Evolutionary conservation across 2,113 vertebrate genomes (phyloP), one percentile per base, ranked within the genome.

Genomic region (Anthoscopus minutus): DNA sequence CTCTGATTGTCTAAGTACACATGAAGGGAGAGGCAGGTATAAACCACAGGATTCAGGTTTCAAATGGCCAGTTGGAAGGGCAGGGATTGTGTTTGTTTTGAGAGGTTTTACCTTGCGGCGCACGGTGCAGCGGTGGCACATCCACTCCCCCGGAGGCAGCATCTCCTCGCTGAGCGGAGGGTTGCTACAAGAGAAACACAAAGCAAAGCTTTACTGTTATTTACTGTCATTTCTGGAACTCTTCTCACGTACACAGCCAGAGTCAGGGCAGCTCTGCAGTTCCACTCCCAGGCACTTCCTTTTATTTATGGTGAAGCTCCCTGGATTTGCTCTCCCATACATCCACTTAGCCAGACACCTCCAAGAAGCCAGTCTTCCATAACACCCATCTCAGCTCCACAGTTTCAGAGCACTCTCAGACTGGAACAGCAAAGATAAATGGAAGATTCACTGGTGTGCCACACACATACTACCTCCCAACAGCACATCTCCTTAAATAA

Each of bases 121-220:
- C 62, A 99, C 98, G 37, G 98, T 99, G 93, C 99, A 99, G 96
- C 99, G 99, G 95, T 99, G 99, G 98, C 99, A 99, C 99, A 99
- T 99, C 99, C 99, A 99, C 95, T 99, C 99, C 73, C 99, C 99
- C 33, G 99, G 99, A 65, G 99, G 99, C 97, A 99, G 98, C 99
- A 99, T 99, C 88, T 99, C 99, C 98, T 99, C 99, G 45, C 99
- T 99, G 78, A 99, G 96, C 6, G 99, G 99, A 95, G 99, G 99
- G 94, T 99, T 99, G 97, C 99, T 99, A 69, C 38, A 78, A 95
- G 81, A 90, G 92, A 92, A 97, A 80, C 4, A 86, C 73, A 91
- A 89, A 95, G 58, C 83, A 91, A 89, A 1, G n/a, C 30, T 94
- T 92, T 81, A 83, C 42, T 88, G 67, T 92, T 89, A 84, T 65